Conservation (phyloP, 1,140 invertebrate genomes). For the Diplogasteroides magnus region DNA sequence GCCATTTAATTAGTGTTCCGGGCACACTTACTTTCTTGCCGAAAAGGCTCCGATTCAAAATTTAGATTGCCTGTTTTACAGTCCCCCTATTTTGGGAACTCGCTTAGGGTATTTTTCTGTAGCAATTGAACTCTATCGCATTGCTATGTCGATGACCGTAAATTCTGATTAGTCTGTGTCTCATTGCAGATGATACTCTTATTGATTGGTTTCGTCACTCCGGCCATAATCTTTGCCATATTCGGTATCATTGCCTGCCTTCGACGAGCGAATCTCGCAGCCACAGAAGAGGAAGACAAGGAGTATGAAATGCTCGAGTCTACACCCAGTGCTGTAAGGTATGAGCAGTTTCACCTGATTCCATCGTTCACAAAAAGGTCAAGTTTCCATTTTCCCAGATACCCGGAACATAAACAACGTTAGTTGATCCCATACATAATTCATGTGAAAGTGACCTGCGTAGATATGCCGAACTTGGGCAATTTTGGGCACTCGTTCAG, state of each 20-base stretch:
- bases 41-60: too few species aligned
- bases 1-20: neutral
- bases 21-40: too few species aligned
- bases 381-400: too few species aligned
- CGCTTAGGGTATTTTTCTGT: neutral
- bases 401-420: too few species aligned
- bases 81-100: too few species aligned
- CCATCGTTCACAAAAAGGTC: too few species aligned
- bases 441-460: too few species aligned
- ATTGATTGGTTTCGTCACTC: neutral
- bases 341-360: too few species aligned
- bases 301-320: neutral
- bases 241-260: neutral
- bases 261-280: neutral
- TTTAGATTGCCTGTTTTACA: neutral
- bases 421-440: too few species aligned
- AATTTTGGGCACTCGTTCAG: too few species aligned
- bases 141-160: neutral
- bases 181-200: neutral
- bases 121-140: neutral
- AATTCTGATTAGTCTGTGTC: neutral
- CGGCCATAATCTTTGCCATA: neutral
- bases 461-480: too few species aligned
- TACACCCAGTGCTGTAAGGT: too few species aligned
- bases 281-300: neutral